Conservation (phyloP, 2,888 invertebrate species). For the Agonopterix subpropinquella region DNA sequence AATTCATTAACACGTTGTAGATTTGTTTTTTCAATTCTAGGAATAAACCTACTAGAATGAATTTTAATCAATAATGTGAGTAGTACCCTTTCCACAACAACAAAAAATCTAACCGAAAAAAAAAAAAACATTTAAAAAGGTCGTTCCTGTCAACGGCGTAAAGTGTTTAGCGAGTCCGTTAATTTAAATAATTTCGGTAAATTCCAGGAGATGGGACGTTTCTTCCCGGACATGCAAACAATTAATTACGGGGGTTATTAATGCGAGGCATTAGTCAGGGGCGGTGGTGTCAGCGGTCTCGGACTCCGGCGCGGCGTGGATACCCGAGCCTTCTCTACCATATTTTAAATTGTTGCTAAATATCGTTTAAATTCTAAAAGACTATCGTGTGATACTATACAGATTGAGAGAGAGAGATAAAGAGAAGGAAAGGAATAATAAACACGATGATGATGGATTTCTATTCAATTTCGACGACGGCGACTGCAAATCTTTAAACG, state of each 20-base stretch:
- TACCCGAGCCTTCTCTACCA: background rate
- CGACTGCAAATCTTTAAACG: too few species aligned
- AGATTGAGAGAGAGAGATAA: too few species aligned
- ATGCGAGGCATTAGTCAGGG: conserved; percentile 69
- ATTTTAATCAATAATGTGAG: too few species aligned
- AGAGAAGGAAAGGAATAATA: too few species aligned
- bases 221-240: conserved; percentile 71
- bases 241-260: conserved; percentile 74
- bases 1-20: too few species aligned
- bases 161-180: conserved; percentile 28
- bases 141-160: conserved; percentile 18
- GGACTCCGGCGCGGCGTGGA: conserved; percentile 16
- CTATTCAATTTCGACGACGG: too few species aligned
- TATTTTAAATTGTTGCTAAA: conserved; percentile 14
- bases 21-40: too few species aligned
- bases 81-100: too few species aligned
- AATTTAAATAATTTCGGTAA: conserved; percentile 56
- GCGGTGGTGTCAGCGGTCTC: conserved; percentile 55
- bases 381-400: too few species aligned
- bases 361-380: conserved; percentile 2
- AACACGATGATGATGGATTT: too few species aligned
- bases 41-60: too few species aligned
- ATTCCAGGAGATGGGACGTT: conserved; percentile 57
- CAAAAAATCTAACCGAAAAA: background rate
- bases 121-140: background rate